Evolutionary conservation across 2,113 vertebrate species (phyloP).

Genomic region (Hassar affinis): DNA sequence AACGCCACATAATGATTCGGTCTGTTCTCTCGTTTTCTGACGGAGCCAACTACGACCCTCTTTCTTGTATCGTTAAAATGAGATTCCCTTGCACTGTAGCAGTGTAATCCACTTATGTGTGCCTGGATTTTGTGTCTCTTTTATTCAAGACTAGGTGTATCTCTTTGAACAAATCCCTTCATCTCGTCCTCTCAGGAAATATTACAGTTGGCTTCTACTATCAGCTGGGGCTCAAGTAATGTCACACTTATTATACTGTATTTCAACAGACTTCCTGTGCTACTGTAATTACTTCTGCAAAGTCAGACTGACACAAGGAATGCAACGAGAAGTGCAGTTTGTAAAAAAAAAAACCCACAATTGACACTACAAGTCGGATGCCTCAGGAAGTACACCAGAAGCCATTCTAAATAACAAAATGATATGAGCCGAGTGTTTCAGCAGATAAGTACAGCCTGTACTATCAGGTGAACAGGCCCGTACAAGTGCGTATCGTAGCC

Average conservation of each 20-base stretch:
- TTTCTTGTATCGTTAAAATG: slow-evolving; percentile 43
- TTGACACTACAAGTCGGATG: not conserved
- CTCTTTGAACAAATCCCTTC: slow-evolving; percentile 49
- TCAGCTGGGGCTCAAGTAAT: slow-evolving; percentile 15
- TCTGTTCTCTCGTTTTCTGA: not conserved
- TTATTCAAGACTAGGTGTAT: slow-evolving; percentile 47
- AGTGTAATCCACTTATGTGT: slow-evolving; percentile 46
- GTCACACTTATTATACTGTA: slow-evolving; percentile 16
- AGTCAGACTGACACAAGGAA: not conserved
- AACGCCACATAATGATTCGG: slow-evolving; percentile 32
- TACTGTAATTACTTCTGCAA: slow-evolving; percentile 7
- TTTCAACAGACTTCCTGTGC: not conserved
- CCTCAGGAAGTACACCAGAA: not conserved
- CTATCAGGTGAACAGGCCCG: not conserved
- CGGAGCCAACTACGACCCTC: not conserved
- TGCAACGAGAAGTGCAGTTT: not conserved
- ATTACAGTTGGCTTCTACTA: slow-evolving; percentile 51
- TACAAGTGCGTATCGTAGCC: not conserved
- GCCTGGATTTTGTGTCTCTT: slow-evolving; percentile 47
- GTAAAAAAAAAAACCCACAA: not conserved
- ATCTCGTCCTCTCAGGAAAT: slow-evolving; percentile 48
- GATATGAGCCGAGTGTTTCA: not conserved
- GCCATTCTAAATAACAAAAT: not conserved
- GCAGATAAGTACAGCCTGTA: not conserved
- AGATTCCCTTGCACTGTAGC: slow-evolving; percentile 33